Evolutionary conservation across 2,113 vertebrate species (phyloP).

Genomic region (Psittacula cyanocephala): DNA sequence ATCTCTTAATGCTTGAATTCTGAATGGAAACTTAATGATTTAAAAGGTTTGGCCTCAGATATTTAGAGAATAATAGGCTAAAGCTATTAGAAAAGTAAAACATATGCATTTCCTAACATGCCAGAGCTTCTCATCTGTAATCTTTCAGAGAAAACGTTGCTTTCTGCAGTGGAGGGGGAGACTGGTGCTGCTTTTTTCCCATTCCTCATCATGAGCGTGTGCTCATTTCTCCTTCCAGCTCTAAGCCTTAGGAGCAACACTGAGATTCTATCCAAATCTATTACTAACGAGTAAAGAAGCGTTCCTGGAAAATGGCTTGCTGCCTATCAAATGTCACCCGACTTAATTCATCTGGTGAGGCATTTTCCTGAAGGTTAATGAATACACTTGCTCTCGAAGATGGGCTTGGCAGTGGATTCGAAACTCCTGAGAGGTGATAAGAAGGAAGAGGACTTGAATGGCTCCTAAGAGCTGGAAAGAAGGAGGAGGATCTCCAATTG

Average conservation of each 20-base stretch:
- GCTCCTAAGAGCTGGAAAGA: neutral
- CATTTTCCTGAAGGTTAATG: constrained; percentile 37
- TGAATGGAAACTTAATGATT: neutral
- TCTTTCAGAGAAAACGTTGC: neutral
- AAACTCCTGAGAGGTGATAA: neutral
- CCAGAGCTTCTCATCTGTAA: neutral
- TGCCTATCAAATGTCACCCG: constrained; percentile 37
- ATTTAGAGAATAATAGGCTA: neutral
- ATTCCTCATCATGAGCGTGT: neutral
- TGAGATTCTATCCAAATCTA: constrained; percentile 1
- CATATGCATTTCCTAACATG: neutral
- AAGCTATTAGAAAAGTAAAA: neutral
- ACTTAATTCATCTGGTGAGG: constrained; percentile 1
- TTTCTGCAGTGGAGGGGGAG: neutral
- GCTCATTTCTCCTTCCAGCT: neutral
- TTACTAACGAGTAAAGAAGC: neutral
- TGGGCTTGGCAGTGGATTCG: neutral
- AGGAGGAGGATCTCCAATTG: neutral
- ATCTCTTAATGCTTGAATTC: neutral
- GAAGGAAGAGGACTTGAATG: neutral
- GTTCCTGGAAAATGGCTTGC: constrained; percentile 10
- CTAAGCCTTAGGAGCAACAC: neutral
- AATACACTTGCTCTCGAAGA: neutral
- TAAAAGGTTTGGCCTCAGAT: neutral
- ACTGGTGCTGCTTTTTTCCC: neutral